Conservation (phyloP, 2,113 vertebrate genomes). For the Strigops habroptila region DNA sequence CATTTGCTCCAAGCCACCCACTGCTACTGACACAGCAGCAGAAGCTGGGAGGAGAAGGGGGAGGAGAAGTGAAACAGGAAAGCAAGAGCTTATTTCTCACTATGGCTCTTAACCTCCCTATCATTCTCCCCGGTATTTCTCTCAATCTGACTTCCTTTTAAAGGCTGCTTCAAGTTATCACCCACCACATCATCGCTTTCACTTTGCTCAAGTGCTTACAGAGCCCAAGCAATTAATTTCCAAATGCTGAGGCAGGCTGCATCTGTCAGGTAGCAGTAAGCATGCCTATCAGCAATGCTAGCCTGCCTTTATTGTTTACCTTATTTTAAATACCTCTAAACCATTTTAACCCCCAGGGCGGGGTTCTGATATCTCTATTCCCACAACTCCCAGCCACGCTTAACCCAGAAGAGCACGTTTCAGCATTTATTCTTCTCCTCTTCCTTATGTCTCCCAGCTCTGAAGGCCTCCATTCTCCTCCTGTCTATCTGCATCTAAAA, state of each 20-base stretch:
- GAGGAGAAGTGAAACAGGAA: neutral
- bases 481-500: conserved; percentile 40
- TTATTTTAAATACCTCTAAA: neutral
- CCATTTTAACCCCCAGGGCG: neutral
- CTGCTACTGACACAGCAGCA: neutral
- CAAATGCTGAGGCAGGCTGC: neutral
- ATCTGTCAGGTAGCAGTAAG: neutral
- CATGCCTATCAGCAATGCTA: rapidly evolving
- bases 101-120: neutral
- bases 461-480: conserved; percentile 4
- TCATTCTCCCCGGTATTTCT: neutral
- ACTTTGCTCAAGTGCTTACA: neutral
- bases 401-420: neutral
- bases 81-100: neutral
- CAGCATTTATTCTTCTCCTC: neutral
- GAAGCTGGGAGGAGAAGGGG: neutral
- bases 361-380: neutral
- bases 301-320: neutral
- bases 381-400: neutral
- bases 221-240: neutral
- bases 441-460: neutral
- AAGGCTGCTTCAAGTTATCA: neutral
- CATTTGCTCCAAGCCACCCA: neutral
- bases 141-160: neutral
- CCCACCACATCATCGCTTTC: neutral